Evolutionary conservation across 1,140 invertebrate species (phyloP), one percentile per base, ranked within the genome.

Genomic region (Tetragnatha versicolor): DNA sequence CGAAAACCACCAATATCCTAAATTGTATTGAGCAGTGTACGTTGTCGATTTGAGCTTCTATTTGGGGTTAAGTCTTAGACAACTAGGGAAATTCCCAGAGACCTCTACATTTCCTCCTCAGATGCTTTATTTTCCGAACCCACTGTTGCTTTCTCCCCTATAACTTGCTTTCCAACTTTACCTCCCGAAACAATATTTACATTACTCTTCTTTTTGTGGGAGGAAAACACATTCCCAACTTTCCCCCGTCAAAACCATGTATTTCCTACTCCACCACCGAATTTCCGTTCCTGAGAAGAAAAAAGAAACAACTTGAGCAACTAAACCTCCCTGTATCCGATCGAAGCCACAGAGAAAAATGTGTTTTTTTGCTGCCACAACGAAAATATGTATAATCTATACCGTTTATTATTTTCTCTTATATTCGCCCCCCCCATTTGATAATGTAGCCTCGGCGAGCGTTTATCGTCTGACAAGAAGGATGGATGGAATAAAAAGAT

Each of bases 401-500:
- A 33, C 45, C 27, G 39, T 42, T 22, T 7, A 17, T 55, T n/a
- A 5, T 63, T 39, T 65, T 42, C 33, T 39, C 42, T 39, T 39
- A 29, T 29, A 27, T 22, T 65, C 12, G 12, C n/a, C 55, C n/a
- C 29, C 10, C 5, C 17, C 25, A 42, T 27, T 65, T 65, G 61
- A 65, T 65, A 65, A 65, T 65, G 35, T 35, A 20, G 37, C 39
- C 39, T 35, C 39, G 27, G 39, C 2, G 37, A 45, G 25, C 61
- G 61, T 65, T 65, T 65, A 65, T 65, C 61, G n/a, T 42, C 37
- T 42, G 35, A 42, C 17, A 65, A 42, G 35, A 47, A 42, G 61
- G 61, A 65, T 65, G 55, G 35, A 60, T 31, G 27, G 55, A 25
- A 25, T 20, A n/a, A 6, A 65, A 65, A 65, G 12, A 39, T 42